Conservation (phyloP, 1,140 invertebrate genomes). For the Pseudomyrmex cubaensis region DNA sequence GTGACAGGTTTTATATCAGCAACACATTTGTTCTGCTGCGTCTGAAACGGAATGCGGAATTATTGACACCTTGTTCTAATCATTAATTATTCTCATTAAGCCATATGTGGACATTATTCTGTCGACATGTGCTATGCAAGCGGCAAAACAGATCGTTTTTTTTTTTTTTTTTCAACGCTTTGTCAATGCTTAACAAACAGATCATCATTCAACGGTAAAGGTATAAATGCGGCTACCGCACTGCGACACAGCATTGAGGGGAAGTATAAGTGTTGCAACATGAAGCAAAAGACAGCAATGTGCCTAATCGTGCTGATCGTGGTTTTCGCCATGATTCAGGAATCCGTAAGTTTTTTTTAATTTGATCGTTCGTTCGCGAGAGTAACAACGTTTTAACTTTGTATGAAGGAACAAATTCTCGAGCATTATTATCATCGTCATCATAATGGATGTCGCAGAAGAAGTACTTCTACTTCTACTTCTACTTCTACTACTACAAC, state of each 20-base stretch:
- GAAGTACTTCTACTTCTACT: neutral
- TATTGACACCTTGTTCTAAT: too few species aligned
- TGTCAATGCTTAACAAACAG: constrained; percentile 21
- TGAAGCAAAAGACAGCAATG: constrained; percentile 19
- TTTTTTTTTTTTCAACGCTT: constrained; percentile 5
- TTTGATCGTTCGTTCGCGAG: neutral
- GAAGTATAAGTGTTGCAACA: constrained; percentile 20
- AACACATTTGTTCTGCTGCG: too few species aligned
- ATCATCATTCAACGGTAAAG: neutral
- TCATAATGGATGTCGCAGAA: neutral
- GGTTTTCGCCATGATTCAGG: constrained; percentile 55
- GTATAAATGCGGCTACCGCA: constrained; percentile 51
- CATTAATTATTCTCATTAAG: too few species aligned
- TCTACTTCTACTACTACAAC: neutral
- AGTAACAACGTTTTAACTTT: neutral
- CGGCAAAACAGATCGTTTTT: constrained; percentile 25
- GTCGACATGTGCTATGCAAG: neutral
- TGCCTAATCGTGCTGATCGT: constrained; percentile 65
- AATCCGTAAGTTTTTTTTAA: constrained; percentile 10
- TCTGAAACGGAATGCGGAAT: too few species aligned
- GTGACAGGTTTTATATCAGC: too few species aligned
- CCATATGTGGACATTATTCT: too few species aligned
- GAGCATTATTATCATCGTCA: too few species aligned
- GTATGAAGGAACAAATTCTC: neutral
- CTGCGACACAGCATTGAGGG: neutral